These are phyloP conservation scores for Thecocarcelia acutangulata DNA, from an alignment of 2,888 invertebrate species.

Conservation along the genomic window DNA sequence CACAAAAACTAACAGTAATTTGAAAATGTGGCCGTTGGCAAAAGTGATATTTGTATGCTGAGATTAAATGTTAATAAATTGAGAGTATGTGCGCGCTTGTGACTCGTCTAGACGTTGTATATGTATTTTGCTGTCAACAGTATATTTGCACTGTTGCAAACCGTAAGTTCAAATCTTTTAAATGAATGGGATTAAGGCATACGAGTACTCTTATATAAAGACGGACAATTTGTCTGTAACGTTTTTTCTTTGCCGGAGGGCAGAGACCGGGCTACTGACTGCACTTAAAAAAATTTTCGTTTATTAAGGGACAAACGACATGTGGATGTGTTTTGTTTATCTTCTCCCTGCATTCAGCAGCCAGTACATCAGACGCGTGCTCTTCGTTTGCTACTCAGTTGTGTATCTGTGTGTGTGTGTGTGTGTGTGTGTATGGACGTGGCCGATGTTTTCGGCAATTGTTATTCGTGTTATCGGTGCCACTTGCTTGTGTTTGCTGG, in stretches of 20 bases:
- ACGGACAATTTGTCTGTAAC: neutral
- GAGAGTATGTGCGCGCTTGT: neutral
- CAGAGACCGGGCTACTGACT: neutral
- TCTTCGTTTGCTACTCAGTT: conserved; percentile 39
- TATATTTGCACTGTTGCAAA: neutral
- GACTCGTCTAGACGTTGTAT: neutral
- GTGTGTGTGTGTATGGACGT: neutral
- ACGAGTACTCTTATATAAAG: too few species aligned
- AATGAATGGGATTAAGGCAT: conserved; percentile 38
- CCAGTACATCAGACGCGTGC: conserved; percentile 49
- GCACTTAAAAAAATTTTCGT: conserved; percentile 5
- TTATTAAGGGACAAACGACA: conserved; percentile 18
- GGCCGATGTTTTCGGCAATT: neutral
- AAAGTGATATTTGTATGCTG: neutral
- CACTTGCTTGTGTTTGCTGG: conserved; percentile 4
- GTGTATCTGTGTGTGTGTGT: neutral
- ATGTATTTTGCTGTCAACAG: too few species aligned
- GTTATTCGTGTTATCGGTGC: conserved; percentile 21
- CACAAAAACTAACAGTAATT: conserved; percentile 45
- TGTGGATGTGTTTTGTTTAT: conserved; percentile 25
- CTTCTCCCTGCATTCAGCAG: conserved; percentile 30
- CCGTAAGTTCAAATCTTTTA: conserved; percentile 54
- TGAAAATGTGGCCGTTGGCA: conserved; percentile 34
- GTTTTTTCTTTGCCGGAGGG: neutral
- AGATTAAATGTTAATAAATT: neutral